Conservation (phyloP, 1,140 invertebrate genomes). For the Danaus melanippus region DNA sequence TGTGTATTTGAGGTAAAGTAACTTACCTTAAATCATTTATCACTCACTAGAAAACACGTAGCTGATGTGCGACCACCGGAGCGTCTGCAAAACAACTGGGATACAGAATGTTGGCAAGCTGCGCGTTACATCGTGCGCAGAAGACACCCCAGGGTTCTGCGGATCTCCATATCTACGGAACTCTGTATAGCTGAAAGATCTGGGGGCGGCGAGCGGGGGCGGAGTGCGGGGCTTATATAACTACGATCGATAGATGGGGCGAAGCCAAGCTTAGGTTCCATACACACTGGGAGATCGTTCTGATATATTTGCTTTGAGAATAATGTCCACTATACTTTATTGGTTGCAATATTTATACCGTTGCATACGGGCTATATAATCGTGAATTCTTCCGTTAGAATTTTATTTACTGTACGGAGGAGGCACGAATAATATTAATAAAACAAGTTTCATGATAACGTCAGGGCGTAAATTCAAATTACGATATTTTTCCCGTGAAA, state of each 20-base stretch:
- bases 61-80: conserved; percentile 22
- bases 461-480: no score
- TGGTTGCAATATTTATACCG: conserved; percentile 19
- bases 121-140: conserved; percentile 41
- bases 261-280: conserved; percentile 32
- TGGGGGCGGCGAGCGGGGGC: conserved; percentile 22
- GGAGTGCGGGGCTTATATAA: conserved; percentile 55
- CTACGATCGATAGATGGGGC: conserved; percentile 54
- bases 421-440: no score
- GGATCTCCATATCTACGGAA: conserved; percentile 39
- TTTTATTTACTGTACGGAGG: no score
- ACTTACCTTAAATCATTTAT: conserved; percentile 63
- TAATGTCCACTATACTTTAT: conserved; percentile 18
- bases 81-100: conserved; percentile 50
- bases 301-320: conserved; percentile 22
- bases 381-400: no score
- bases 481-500: neutral
- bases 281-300: conserved; percentile 28
- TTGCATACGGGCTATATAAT: no score
- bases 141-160: conserved; percentile 24
- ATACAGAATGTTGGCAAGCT: conserved; percentile 31
- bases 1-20: no score
- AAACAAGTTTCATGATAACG: no score
- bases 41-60: conserved; percentile 51
- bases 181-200: conserved; percentile 46